Evolutionary conservation across 2,113 vertebrate genomes (phyloP), one percentile per base, ranked within the genome.

Genomic region (Promerops cafer): DNA sequence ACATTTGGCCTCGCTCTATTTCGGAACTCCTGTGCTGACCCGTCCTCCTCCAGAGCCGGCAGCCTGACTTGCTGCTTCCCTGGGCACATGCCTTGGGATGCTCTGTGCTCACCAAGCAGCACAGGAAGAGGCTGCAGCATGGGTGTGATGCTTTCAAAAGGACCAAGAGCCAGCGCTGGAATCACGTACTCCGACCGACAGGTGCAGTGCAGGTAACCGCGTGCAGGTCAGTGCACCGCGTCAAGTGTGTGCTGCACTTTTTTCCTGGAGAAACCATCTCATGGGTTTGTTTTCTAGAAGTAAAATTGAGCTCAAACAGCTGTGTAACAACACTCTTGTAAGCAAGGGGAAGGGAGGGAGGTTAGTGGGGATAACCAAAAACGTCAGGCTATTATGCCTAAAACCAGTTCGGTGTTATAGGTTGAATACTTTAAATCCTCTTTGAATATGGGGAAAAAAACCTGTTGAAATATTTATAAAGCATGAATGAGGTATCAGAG

Each of bases 11-110:
- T 37, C 6, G 14, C 44, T 69, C 50, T 64, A 8, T 35, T 92
- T 78, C 44, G 10, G 72, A 50, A 13, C 54, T 95, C 42, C 33
- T 61, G 63, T 85, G 72, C 57, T 61, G 89, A 45, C 49, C n/a
- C 0, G 0, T 60, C 63, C 37, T 89, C 40, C 56, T 66, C 50
- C 72, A 47, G 60, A 52, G 63, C 35, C 1, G 2, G 45, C 65
- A 84, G 33, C 61, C 42, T 8, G 7, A 53, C 0, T 1, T 7
- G 10, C n/a, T 57, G 44, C 56, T 70, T 70, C 75, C 52, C 52
- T 0, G 0, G 33, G 39, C 4, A 5, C 10, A 39, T 1, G 6
- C 37, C 35, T 56, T 2, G 8, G 49, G 37, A 28, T 14, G 21
- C 40, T 42, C 42, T 10, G 23, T 31, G 50, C 53, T 64, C 44